Evolutionary conservation across 2,113 vertebrate genomes (phyloP).

Genomic region (Lanius ludovicianus): DNA sequence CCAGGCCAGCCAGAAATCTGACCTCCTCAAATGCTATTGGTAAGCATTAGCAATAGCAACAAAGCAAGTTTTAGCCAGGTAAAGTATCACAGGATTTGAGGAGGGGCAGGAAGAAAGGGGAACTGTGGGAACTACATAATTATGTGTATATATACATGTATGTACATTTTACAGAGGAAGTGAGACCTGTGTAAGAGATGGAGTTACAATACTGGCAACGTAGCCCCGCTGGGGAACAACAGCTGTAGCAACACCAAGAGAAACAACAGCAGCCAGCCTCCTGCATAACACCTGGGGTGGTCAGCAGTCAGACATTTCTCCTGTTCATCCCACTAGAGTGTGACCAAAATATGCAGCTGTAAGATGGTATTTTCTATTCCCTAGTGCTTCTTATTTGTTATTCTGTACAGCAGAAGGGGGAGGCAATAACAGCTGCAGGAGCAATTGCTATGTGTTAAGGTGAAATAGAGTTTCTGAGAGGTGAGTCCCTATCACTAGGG

Average conservation of each 20-base stretch:
- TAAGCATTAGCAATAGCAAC: background rate
- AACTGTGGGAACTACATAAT: background rate
- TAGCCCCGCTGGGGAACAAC: background rate
- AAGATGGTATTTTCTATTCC: background rate
- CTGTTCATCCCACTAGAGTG: background rate
- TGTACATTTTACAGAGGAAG: background rate
- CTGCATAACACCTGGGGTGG: background rate
- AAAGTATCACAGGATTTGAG: background rate
- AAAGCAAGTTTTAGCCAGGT: background rate
- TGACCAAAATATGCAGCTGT: background rate
- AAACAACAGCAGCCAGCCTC: constrained; percentile 1
- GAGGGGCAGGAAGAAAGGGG: background rate
- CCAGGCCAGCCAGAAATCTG: background rate
- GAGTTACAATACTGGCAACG: background rate
- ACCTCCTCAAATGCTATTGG: background rate
- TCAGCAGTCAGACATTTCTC: background rate
- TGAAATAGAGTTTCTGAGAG: background rate
- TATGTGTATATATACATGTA: rapidly evolving
- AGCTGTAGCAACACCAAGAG: constrained; percentile 19
- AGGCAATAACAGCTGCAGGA: background rate
- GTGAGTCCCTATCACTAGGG: background rate
- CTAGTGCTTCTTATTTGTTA: background rate
- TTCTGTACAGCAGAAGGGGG: background rate
- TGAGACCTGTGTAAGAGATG: background rate
- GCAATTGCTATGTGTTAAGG: background rate